Base-by-base conservation (phyloP, 2,113 vertebrate species). In the Thomomys bottae region DNA sequence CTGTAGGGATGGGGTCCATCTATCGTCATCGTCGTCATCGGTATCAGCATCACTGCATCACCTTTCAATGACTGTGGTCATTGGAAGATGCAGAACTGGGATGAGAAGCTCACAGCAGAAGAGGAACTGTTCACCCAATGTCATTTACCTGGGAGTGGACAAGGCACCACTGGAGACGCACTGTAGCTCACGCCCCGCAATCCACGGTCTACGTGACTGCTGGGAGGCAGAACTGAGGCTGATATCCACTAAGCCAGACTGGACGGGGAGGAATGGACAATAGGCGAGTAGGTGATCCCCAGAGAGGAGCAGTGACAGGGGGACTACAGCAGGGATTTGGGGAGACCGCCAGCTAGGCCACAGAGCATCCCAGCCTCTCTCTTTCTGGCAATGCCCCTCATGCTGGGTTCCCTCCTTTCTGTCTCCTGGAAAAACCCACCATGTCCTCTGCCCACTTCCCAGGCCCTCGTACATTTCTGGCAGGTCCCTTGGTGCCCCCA, bases 151-250 rank as follows among this genome's bases (percentile, higher is more conserved):
- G 71, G 59, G 20, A 30, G 42, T 17, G 36, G 71, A 42, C 42
- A 71, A 85, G 42, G 38, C 24, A 38, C 49, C n/a, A 73, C 45
- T 3, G 2, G 40, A 77, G 32, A 32, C 71, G 59, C 10, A 54
- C 0, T 5, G 1, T 23, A 26, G 21, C 36, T 38, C n/a, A 20
- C 7, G 32, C 40, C 14, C 49, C 14, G 18, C 49, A 32, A 17
- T 23, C 34, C 32, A 24, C 0, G 26, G 49, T 54, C 49, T 12
- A 49, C 14, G 45, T 54, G 49, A 54, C 49, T 15, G 3, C 12
- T 5, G 40, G 59, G 34, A 82, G 79, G 40, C 71, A 30, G 80
- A 42, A n/a, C 38, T 59, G 63, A 40, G 80, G 10, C 38, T 34
- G 30, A 21, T 34, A 21, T 67, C 79, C 70, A 63, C 3, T 1